Conservation (phyloP, 1,140 invertebrate species). For the Listronotus bonariensis region DNA sequence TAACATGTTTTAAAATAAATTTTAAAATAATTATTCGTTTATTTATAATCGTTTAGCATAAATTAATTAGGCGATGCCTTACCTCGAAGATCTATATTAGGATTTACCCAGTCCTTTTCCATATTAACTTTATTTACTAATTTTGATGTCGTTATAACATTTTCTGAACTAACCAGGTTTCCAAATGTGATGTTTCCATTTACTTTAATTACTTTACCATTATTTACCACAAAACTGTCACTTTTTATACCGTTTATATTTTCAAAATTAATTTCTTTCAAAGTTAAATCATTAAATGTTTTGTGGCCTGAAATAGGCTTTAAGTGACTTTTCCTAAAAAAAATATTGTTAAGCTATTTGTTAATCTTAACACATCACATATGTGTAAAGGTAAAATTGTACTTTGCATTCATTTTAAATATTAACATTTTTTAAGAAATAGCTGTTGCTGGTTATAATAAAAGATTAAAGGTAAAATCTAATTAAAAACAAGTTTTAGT, state of each 20-base stretch:
- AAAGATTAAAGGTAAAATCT: too few species aligned
- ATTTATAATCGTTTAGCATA: too few species aligned
- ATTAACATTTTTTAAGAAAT: too few species aligned
- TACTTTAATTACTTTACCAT: constrained; percentile 28
- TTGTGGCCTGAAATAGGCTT: constrained; percentile 35
- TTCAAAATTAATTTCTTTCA: constrained; percentile 43
- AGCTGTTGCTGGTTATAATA: too few species aligned
- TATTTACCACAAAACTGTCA: constrained; percentile 24
- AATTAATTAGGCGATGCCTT: too few species aligned
- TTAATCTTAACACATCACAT: too few species aligned
- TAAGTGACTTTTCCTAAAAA: constrained; percentile 39
- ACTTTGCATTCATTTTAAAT: too few species aligned
- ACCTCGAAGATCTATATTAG: not conserved
- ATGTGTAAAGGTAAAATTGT: too few species aligned
- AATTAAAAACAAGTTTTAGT: too few species aligned
- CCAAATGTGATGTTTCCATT: constrained; percentile 42
- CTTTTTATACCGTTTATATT: constrained; percentile 41
- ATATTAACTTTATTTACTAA: constrained; percentile 16
- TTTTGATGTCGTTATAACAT: constrained; percentile 37
- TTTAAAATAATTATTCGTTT: too few species aligned
- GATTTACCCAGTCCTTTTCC: constrained; percentile 13
- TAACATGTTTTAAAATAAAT: too few species aligned
- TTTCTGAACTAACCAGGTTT: constrained; percentile 35
- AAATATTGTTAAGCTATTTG: not conserved
- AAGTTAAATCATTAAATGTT: constrained; percentile 40